Evolutionary conservation across 2,797 vertebrate genomes (phyloP), one percentile per base, ranked within the genome.

Genomic region (Nasua narica): DNA sequence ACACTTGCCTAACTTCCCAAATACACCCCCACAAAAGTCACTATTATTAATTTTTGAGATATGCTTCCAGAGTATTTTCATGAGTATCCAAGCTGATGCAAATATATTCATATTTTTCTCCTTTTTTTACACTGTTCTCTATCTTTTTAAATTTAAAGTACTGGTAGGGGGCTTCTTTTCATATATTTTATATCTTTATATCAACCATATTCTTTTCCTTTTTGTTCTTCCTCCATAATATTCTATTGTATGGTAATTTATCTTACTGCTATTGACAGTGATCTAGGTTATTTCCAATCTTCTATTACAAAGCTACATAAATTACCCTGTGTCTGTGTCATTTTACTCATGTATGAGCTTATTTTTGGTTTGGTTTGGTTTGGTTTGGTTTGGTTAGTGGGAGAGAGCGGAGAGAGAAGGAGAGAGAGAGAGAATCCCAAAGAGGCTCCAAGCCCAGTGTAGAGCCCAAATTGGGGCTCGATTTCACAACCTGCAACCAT

Each of bases 181-280:
- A 6, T 52, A 69, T 86, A 4, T 40, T 40, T 40, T 40, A 40
- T 40, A 40, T 40, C 40, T 40, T 21, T 74, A 6, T 52, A 69
- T 86, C 5, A 54, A 13, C 35, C 48, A 88, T 23, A 37, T 95
- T 84, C 40, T 67, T 78, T 91, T 84, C 32, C 16, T 70, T 87
- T 94, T 92, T 90, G n/a, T 77, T 94, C 46, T 87, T 81, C 52
- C 65, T 96, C n/a, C n/a, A 54, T 50, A 87, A 90, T 65, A 77
- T 43, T 58, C 87, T 93, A 0, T 58, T 40, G 18, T 84, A 56
- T 76, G 25, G 14, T 52, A 43, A 72, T 79, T 78, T 87, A 85
- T 85, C 52, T 83, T 69, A 79, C 27, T 79, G 56, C 32, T 93
- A 11, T 27, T 82, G n/a, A 65, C 77, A 35, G 19, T 77, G 70